These are phyloP conservation scores for Cephus rjabovi DNA, from an alignment of 2,888 invertebrate species.

Conservation along the genomic window DNA sequence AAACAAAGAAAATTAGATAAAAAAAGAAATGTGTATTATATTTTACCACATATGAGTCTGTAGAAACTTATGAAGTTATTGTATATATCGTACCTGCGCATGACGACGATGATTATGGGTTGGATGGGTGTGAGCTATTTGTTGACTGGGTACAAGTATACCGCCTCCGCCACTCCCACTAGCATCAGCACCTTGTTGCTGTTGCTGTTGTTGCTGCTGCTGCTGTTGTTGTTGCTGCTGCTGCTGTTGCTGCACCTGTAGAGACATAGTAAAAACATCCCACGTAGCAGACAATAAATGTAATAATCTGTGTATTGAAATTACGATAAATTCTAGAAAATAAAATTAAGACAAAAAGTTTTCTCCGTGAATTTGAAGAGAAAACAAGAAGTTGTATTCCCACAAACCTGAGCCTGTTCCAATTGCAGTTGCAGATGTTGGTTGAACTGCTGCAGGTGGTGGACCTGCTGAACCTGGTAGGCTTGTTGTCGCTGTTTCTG, in stretches of 20 bases:
- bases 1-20: neutral
- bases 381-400: neutral
- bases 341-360: neutral
- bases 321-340: neutral
- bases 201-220: constrained; percentile 35
- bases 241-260: constrained; percentile 40
- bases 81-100: constrained; percentile 46
- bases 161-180: constrained; percentile 49
- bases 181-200: constrained; percentile 52
- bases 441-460: constrained; percentile 63
- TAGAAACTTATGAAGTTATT: constrained; percentile 7
- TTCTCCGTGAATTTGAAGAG: neutral
- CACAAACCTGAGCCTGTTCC: constrained; percentile 58
- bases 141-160: constrained; percentile 69
- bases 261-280: neutral
- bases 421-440: constrained; percentile 61
- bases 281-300: neutral
- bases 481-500: constrained; percentile 58
- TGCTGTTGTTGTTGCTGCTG: constrained; percentile 11
- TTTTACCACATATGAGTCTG: neutral
- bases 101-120: constrained; percentile 54
- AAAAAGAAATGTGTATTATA: neutral
- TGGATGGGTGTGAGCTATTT: constrained; percentile 73
- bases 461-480: constrained; percentile 60
- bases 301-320: neutral